These are phyloP conservation scores for Pterocles gutturalis DNA, from an alignment of 2,113 vertebrate species.

Conservation along the genomic window DNA sequence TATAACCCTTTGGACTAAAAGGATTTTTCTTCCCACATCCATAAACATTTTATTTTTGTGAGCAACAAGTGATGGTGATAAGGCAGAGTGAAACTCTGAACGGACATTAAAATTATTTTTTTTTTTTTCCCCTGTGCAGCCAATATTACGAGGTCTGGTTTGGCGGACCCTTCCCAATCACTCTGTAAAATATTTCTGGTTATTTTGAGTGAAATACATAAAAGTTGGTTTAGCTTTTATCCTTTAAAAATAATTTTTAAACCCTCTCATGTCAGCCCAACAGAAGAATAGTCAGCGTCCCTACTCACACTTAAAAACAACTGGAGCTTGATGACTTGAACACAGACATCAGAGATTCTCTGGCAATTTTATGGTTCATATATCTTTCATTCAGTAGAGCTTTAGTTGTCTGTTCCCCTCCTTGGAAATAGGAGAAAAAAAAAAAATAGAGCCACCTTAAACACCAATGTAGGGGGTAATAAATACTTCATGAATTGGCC, in stretches of 20 bases:
- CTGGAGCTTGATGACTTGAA: background rate
- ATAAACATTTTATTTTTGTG: background rate
- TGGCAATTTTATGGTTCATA: slow-evolving; percentile 15
- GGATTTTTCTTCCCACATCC: background rate
- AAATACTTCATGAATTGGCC: background rate
- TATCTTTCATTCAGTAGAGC: slow-evolving; percentile 31
- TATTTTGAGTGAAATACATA: background rate
- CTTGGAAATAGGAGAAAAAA: background rate
- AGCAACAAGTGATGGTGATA: background rate
- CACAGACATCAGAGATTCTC: background rate
- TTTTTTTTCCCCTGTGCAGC: background rate
- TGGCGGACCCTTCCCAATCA: background rate
- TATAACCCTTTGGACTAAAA: background rate
- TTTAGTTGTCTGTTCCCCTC: background rate
- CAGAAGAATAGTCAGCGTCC: background rate
- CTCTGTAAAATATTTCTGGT: background rate
- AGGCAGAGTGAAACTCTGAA: background rate
- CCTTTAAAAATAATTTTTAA: background rate
- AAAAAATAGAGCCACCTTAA: background rate
- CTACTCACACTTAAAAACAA: background rate
- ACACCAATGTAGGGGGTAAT: background rate
- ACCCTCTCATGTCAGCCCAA: background rate
- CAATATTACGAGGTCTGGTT: background rate
- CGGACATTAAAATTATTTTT: background rate
- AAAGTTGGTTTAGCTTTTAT: background rate